Base-by-base conservation (phyloP, 2,113 vertebrate genomes). In the Charadrius vociferus region DNA sequence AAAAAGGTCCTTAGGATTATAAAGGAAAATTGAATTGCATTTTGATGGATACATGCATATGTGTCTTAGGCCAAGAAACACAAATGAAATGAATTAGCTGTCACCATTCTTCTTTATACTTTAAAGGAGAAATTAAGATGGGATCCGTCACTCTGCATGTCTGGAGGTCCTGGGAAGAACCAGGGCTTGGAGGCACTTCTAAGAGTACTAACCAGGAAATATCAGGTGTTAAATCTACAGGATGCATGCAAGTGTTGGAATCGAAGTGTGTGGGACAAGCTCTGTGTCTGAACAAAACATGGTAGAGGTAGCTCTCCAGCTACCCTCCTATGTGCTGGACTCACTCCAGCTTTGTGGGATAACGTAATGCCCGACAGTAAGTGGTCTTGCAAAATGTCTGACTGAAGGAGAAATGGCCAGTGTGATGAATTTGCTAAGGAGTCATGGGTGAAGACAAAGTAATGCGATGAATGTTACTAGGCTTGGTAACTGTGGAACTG, bases 261-360 rank as follows among this genome's bases (percentile, higher is more conserved):
- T 59, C 1, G 5, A 73, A 89, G 3, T 32, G 4, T 3, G 2
- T 15, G 43, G 19, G 34, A 67, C 18, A 84, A 78, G 12, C 10
- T 65, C 45, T 36, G 9, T 63, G 21, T 70, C 52, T 83, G 71
- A 86, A 29, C 17, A 55, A 1, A 61, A 13, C 0, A 2, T 8
- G 21, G 55, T 22, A 39, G 58, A 36, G 23, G 29, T 24, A 84
- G 12, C 16, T 71, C 36, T 59, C 50, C 8, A 22, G 26, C 16
- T 45, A 16, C 14, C 3, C 19, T 67, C 24, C 41, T 13, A 7
- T 20, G 2, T 26, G 4, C 18, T 78, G 53, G 29, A 68, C 16
- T 62, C 1, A 1, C 14, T 52, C 39, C 58, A 56, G 1, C 1
- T 4, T 37, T 47, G n/a, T 20, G 17, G 4, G 12, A 30, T 37